phyloP scores from a whole-genome alignment of 2,888 invertebrate genomes.

The Myopa testacea region DNA sequence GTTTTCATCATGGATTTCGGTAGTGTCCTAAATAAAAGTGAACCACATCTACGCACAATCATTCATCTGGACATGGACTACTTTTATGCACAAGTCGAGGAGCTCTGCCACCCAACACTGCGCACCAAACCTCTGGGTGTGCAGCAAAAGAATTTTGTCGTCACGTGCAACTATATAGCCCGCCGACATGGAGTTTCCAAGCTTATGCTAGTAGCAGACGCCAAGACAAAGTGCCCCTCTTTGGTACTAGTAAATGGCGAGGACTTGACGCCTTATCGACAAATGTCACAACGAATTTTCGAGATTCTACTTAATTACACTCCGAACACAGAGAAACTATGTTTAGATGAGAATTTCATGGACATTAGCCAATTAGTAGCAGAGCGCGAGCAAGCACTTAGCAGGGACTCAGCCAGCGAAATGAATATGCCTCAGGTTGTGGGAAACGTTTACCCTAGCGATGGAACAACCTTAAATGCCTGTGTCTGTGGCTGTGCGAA shows the following conservation, averaged over 20 bases:
- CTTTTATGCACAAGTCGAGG: conserved; percentile 90
- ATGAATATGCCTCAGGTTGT: conserved; percentile 54
- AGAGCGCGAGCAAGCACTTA: conserved; percentile 48
- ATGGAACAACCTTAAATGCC: conserved; percentile 67
- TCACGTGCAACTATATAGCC: conserved; percentile 87
- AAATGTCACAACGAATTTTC: conserved; percentile 82
- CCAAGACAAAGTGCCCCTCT: conserved; percentile 78
- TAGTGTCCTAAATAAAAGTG: conserved; percentile 59
- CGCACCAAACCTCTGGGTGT: conserved; percentile 79
- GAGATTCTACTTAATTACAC: conserved; percentile 79
- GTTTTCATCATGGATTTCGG: conserved; percentile 60
- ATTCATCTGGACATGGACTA: conserved; percentile 87
- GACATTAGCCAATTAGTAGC: conserved; percentile 77
- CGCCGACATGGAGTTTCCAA: conserved; percentile 81
- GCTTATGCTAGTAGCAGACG: conserved; percentile 82
- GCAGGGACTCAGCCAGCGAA: neutral
- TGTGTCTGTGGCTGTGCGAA: conserved; percentile 82
- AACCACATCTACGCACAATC: conserved; percentile 76
- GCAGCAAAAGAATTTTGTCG: conserved; percentile 86
- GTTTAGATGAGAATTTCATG: conserved; percentile 87
- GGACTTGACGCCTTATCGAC: conserved; percentile 83
- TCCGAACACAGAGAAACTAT: conserved; percentile 81
- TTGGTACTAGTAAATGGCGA: conserved; percentile 84
- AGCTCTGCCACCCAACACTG: conserved; percentile 77
- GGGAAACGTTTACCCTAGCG: conserved; percentile 73